Evolutionary conservation across 2,797 vertebrate genomes (phyloP), one percentile per base, ranked within the genome.

Genomic region (Chaunax sp.): DNA sequence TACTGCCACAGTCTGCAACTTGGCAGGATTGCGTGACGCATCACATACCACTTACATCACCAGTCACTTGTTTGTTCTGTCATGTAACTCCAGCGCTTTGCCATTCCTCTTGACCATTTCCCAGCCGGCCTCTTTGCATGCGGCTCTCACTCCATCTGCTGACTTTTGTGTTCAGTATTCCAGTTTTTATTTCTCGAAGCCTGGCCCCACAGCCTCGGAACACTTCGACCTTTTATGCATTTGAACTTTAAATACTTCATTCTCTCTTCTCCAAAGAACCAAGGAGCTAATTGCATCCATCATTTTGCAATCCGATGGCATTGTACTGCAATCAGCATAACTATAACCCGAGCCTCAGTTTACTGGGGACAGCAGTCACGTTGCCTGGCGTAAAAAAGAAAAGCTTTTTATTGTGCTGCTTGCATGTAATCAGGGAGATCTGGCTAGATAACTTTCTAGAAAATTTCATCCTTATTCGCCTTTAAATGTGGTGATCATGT

Each of bases 51-150:
- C 2, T 57, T 28, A 35, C 52, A 19, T 70, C 26, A 40, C 18
- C 43, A 23, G 26, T 37, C 47, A 58, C 55, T 53, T 65, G 52
- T 37, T 52, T 46, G 50, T 64, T 69, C 38, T 1, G 14, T 46
- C 41, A 26, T 41, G 16, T n/a, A 22, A 19, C 20, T 7, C 15
- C 22, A 4, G 51, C 53, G 68, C 59, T 55, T 62, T 47, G 23
- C 38, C 14, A 16, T 40, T 64, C 18, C 33, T 57, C 11, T 25
- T 43, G 19, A 49, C 35, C 19, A 28, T 57, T 52, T 55, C 33
- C 28, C 40, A 20, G 62, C 45, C 46, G 72, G 35, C 26, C 25
- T 55, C 61, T 58, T 43, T 80, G 70, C 77, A 82, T 78, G 74
- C 68, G 22, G 46, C 44, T 69, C 51, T 65, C 67, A 68, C 76